phyloP scores from a whole-genome alignment of 2,888 invertebrate genomes.

The Drosophila anomelani region DNA sequence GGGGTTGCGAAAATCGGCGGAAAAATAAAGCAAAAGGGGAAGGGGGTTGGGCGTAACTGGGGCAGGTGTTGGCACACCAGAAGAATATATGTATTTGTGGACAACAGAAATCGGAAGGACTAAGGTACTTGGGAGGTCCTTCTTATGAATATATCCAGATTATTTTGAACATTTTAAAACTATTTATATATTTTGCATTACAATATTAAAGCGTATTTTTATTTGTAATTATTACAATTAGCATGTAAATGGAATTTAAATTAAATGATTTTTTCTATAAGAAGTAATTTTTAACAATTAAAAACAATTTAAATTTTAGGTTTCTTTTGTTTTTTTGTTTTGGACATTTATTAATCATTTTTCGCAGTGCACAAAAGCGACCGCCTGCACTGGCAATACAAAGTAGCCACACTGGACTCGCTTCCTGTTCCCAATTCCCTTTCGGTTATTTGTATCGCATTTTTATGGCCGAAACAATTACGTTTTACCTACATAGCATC shows the following conservation, averaged over 20 bases:
- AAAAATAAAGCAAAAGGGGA: background rate
- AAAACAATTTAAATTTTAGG: too few relatives aligned
- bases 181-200: too few relatives aligned
- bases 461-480: constrained; percentile 66
- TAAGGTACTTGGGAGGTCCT: background rate
- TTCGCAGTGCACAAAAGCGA: background rate
- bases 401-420: constrained; percentile 56
- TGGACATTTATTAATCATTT: background rate
- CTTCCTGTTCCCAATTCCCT: constrained; percentile 19
- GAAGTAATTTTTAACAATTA: too few relatives aligned
- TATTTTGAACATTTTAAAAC: too few relatives aligned
- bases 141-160: too few relatives aligned
- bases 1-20: constrained; percentile 12
- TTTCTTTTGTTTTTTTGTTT: background rate
- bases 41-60: constrained; percentile 6
- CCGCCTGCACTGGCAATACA: constrained; percentile 55
- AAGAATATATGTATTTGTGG: background rate
- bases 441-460: constrained; percentile 45
- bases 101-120: background rate
- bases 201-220: too few relatives aligned
- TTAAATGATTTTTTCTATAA: too few relatives aligned
- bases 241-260: too few relatives aligned
- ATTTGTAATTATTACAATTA: too few relatives aligned
- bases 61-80: constrained; percentile 12
- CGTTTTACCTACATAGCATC: constrained; percentile 50